These are phyloP conservation scores for Corbicula japonica DNA, from an alignment of 2,888 invertebrate genomes.

Conservation along the genomic window DNA sequence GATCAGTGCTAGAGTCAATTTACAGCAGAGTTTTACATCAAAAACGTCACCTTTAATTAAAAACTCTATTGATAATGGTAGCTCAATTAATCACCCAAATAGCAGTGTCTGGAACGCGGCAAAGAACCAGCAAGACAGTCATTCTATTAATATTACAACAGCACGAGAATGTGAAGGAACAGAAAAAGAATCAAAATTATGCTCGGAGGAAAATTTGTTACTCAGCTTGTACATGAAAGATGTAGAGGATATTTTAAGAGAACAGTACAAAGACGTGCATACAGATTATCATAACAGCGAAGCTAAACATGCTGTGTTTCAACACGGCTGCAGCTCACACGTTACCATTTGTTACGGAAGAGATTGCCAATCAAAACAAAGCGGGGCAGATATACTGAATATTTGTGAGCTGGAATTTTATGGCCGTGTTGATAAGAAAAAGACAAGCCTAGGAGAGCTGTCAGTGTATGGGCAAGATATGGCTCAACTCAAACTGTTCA, in stretches of 20 bases:
- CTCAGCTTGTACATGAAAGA: constrained; percentile 78
- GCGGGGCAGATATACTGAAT: constrained; percentile 64
- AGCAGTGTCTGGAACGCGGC: not conserved
- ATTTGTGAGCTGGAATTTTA: constrained; percentile 45
- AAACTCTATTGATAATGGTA: not conserved
- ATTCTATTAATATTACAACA: not conserved
- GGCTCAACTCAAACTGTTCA: constrained; percentile 40
- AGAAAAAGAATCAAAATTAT: not conserved
- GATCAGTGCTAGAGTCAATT: constrained; percentile 83
- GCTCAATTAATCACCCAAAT: not conserved
- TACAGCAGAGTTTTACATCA: constrained; percentile 58
- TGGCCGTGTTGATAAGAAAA: constrained; percentile 11
- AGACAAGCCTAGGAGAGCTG: constrained; percentile 31
- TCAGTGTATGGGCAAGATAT: constrained; percentile 38
- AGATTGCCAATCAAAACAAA: constrained; percentile 59
- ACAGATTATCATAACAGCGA: constrained; percentile 6
- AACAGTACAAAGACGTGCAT: constrained; percentile 35
- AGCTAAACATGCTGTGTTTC: constrained; percentile 12
- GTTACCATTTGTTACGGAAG: constrained; percentile 73
- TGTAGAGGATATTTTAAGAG: constrained; percentile 67
- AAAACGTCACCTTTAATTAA: not conserved
- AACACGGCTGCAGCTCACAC: constrained; percentile 74
- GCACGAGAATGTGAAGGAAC: not conserved
- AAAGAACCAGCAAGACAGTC: not conserved
- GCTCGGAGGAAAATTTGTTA: not conserved